A percentile compares a stretch with the other conserved stretches of the same genome.
phyloP scores from a whole-genome alignment of 2,113 vertebrate species.

The Pachypanchax playfairii region DNA sequence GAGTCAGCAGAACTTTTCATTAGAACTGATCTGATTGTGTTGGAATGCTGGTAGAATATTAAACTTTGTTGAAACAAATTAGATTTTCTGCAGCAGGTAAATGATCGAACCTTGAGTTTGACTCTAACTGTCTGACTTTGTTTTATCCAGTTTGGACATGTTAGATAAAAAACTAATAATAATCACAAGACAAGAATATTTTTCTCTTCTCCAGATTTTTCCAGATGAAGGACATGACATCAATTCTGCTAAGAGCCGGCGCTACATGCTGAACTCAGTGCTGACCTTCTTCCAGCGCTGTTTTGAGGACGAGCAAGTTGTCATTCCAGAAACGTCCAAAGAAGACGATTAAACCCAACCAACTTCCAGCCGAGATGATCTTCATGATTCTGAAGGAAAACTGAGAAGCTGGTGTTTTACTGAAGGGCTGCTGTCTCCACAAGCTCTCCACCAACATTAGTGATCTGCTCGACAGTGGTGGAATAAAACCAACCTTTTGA shows the following conservation, averaged over 20 bases:
- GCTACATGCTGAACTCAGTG: conserved; percentile 68
- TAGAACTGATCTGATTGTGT: too few species aligned
- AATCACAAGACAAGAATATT: background rate
- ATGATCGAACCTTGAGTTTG: too few species aligned
- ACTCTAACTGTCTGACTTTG: background rate
- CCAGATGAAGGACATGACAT: conserved; percentile 79
- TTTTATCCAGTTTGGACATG: too few species aligned
- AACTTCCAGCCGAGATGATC: background rate
- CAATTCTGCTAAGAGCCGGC: conserved; percentile 41
- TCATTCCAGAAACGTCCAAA: conserved; percentile 19
- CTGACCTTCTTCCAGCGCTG: conserved; percentile 76
- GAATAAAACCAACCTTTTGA: too few species aligned
- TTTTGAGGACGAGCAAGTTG: conserved; percentile 54
- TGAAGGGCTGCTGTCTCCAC: background rate
- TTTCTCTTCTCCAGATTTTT: conserved; percentile 69
- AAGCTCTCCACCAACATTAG: background rate
- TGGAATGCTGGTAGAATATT: too few species aligned
- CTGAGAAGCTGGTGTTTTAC: too few species aligned
- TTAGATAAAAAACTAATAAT: too few species aligned
- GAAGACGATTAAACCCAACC: conserved; percentile 56
- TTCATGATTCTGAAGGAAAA: too few species aligned
- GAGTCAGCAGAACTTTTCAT: too few species aligned
- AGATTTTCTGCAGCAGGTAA: too few species aligned
- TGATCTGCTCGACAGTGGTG: too few species aligned
- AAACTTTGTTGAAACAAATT: too few species aligned